Base-by-base conservation (phyloP, 2,113 vertebrate species). In the Grammomys dolichurus region DNA sequence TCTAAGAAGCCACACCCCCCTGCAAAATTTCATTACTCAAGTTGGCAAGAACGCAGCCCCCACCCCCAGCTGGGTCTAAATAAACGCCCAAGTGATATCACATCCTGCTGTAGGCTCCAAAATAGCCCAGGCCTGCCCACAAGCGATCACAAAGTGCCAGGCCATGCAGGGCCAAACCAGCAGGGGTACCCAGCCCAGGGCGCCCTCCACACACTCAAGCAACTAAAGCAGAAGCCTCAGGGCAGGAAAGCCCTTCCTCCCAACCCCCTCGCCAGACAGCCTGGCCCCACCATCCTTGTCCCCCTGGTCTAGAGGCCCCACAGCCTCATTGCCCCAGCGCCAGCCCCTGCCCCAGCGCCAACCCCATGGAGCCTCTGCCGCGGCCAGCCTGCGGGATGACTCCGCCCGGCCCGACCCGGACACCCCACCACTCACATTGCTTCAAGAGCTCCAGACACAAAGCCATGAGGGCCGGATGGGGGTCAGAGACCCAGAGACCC, bases 381-480 rank as follows among this genome's bases (percentile, higher is more conserved):
- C 97, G 96, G 97, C 96, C 95, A 98, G 98, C 97, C 97, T 97
- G 97, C 97, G 87, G 97, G 96, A 75, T n/a, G 81, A 96, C 97
- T 97, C 97, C 89, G 89, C 76, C 89, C 94, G 92, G 96, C 97
- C 96, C 88, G 78, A 95, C 96, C 95, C 95, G 58, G 97, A 95
- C 97, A 95, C 95, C 96, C 95, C 97, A 97, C 97, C 98, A 98
- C 98, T 98, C 98, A 99, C 98, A 98, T 98, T 98, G 98, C 98
- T 98, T 98, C 97, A 98, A 98, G 97, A 99, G 98, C 98, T 98
- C 98, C 98, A 98, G 98, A 98, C 98, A 99, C 98, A 99, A 98
- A 98, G 98, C 98, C 98, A 99, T 98, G 98, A 98, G 98, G 98
- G 98, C 98, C 98, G 96, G 98, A 98, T 91, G 98, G 91, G 97